Percentiles rank a stretch among this genome's conserved stretches.
These are phyloP conservation scores for Onychomys torridus DNA, from an alignment of 2,797 vertebrate genomes.

Conservation along the genomic window DNA sequence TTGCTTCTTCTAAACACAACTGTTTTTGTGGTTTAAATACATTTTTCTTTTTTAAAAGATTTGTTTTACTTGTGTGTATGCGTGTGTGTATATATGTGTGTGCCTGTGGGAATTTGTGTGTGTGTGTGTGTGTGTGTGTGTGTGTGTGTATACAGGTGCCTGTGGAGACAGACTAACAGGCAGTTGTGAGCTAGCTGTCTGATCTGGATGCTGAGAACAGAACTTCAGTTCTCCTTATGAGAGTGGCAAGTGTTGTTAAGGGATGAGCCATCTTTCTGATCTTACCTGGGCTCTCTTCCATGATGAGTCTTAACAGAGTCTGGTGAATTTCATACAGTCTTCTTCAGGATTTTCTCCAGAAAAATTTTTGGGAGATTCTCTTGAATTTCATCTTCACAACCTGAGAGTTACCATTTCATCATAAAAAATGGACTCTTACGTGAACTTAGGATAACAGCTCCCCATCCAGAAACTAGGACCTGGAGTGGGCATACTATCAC, in stretches of 20 bases:
- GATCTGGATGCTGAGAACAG: neutral
- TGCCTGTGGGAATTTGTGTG: fast-evolving
- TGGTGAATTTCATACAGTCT: neutral
- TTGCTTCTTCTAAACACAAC: conserved; percentile 61
- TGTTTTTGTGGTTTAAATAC: conserved; percentile 74
- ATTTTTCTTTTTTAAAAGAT: neutral
- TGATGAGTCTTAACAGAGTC: neutral
- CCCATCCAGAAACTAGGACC: neutral
- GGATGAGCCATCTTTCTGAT: neutral
- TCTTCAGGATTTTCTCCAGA: neutral
- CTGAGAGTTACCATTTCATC: neutral
- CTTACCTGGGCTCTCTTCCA: neutral
- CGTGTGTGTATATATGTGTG: neutral
- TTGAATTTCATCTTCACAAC: neutral
- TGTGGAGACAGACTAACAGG: neutral
- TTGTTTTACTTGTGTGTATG: conserved; percentile 70
- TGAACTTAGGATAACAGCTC: neutral
- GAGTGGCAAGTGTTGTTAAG: neutral
- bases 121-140: neutral
- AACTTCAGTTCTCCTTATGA: neutral
- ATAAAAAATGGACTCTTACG: neutral
- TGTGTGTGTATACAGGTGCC: neutral
- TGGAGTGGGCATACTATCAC: neutral
- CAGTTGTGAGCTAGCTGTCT: neutral
- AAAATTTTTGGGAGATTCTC: neutral